A percentile compares a stretch with the other conserved stretches of the same genome.
These are phyloP conservation scores for Trypoxylus dichotomus DNA, from an alignment of 1,140 invertebrate species.

Conservation along the genomic window DNA sequence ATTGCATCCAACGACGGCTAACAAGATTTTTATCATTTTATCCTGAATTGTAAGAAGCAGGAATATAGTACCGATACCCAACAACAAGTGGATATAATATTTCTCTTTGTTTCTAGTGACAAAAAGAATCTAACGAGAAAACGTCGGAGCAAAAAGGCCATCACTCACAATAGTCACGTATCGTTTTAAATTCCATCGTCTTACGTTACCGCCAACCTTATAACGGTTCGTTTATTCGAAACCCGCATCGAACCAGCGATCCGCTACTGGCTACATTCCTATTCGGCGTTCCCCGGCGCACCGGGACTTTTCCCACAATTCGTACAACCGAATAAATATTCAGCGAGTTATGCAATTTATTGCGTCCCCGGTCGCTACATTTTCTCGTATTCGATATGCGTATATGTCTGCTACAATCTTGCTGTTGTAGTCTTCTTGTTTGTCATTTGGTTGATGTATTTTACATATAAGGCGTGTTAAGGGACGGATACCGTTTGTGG, in stretches of 20 bases:
- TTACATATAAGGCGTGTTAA: constrained; percentile 1
- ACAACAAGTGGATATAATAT: background rate
- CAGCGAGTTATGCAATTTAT: constrained; percentile 22
- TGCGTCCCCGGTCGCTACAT: background rate
- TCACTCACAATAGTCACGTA: background rate
- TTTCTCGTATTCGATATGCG: background rate
- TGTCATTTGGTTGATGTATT: constrained; percentile 4
- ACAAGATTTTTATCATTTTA: no score
- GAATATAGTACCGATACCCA: background rate
- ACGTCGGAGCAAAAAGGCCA: background rate
- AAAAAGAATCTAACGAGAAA: background rate
- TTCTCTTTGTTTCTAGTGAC: background rate
- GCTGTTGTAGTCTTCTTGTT: background rate
- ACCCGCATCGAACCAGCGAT: background rate
- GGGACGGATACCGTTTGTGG: background rate
- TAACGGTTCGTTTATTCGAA: constrained; percentile 8
- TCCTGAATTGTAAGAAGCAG: no score
- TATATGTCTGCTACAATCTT: background rate
- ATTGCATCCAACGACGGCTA: no score
- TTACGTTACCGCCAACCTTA: constrained; percentile 6
- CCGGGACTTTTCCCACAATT: constrained; percentile 17
- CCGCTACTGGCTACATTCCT: background rate
- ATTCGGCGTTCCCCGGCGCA: background rate
- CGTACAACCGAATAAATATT: constrained; percentile 1
- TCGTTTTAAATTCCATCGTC: background rate